Percentiles rank a stretch among this genome's conserved stretches.
Evolutionary conservation across 2,113 vertebrate species (phyloP).

Genomic region (Saguinus midas): DNA sequence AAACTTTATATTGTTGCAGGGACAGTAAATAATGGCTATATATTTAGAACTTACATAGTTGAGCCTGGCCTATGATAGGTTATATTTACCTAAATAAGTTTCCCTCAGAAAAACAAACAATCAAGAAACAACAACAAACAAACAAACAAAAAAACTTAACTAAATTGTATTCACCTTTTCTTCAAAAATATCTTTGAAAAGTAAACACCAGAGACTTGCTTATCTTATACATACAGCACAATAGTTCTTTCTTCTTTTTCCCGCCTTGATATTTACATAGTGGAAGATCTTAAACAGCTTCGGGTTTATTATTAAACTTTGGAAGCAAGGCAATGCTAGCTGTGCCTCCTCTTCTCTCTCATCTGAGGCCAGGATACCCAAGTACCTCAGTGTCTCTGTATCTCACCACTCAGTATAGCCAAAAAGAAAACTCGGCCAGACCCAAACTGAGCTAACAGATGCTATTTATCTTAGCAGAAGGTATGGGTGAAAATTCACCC

Average conservation of each 20-base stretch:
- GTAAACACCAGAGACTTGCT: background rate
- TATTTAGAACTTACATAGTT: background rate
- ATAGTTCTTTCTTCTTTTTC: background rate
- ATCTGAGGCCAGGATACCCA: background rate
- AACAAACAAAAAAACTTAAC: background rate
- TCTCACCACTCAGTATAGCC: background rate
- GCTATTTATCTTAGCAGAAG: slow-evolving; percentile 21
- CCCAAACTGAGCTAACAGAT: background rate
- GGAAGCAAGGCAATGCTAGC: background rate
- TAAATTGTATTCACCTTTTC: background rate
- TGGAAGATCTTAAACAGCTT: background rate
- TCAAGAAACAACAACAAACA: background rate
- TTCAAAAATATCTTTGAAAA: background rate
- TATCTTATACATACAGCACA: background rate
- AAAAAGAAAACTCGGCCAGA: slow-evolving; percentile 34
- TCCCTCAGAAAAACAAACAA: background rate
- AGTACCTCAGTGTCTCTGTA: background rate
- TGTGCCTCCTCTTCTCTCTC: background rate
- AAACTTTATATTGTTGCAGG: background rate
- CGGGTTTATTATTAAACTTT: background rate
- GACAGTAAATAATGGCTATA: background rate
- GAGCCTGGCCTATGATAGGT: background rate
- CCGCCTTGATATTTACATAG: background rate
- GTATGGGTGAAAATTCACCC: slow-evolving; percentile 11
- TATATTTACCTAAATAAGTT: background rate